Evolutionary conservation across 2,113 vertebrate species (phyloP).

Genomic region (Lophotis ruficrista): DNA sequence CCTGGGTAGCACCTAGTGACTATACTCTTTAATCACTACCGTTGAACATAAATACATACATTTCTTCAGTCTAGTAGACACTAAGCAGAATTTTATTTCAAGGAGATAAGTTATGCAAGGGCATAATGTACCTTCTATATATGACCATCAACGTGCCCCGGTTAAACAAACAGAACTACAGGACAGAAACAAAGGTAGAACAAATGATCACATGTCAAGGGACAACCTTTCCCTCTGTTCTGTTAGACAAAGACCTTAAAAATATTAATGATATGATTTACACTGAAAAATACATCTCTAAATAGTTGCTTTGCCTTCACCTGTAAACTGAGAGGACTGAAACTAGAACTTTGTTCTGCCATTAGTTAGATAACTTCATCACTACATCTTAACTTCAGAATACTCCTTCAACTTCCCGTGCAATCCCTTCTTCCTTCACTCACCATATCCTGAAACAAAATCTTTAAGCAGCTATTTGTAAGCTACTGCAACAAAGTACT

Average conservation of each 20-base stretch:
- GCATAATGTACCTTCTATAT: neutral
- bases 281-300: neutral
- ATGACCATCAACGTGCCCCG: neutral
- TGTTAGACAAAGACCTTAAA: neutral
- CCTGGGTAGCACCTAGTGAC: neutral
- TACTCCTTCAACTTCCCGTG: neutral
- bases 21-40: neutral
- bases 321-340: neutral
- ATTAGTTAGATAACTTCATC: neutral
- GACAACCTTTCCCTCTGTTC: neutral
- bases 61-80: neutral
- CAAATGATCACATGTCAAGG: neutral
- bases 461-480: neutral
- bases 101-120: neutral
- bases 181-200: neutral
- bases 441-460: neutral
- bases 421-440: neutral
- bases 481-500: neutral
- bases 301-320: neutral
- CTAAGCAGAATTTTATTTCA: neutral
- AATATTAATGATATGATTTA: neutral
- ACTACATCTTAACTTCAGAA: neutral
- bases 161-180: neutral
- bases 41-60: neutral
- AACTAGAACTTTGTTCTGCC: neutral